Evolutionary conservation across 92 coral and sea anemone genomes (phyloP), one percentile per base, ranked within the genome.

Genomic region (Porites rus): DNA sequence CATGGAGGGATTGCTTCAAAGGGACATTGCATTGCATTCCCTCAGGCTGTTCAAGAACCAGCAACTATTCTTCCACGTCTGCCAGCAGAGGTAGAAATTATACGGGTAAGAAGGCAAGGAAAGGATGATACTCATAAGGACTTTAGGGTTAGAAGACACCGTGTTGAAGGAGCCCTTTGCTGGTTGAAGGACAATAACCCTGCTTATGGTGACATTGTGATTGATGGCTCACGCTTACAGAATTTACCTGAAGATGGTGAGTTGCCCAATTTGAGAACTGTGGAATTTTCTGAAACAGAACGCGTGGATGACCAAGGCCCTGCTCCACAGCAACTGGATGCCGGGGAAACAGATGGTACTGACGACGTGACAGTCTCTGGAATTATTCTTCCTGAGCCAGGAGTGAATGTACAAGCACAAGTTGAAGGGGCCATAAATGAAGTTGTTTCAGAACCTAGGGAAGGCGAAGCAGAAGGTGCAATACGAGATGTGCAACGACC

Each of bases 21-120:
- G 72, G 94, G 94, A 62, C 94, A 91, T 76, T 88, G 90, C 60
- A 84, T 91, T 8, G 90, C 90, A 21, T 87, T 86, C 65, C 91
- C 93, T 8, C 91, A 91, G 72, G 91, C 90, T 81, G 87, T 82
- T 65, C 88, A 80, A 60, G 86, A 88, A 66, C 81, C 86, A 21
- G 84, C 84, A 8, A 72, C 89, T 25, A 81, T 76, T 51, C 88
- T 88, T n/a, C 92, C 91, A 58, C n/a, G 78, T 1, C 73, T 61
- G 0, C 84, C 82, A 31, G 22, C 89, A 17, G 90, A 86, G 10
- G 76, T 87, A 68, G 83, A 88, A 28, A 70, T 90, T 31, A 56
- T 87, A 56, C 80, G 78, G 1, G 94, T 88, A n/a, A 43, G 90
- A 67, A 66, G 77, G 59, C 90, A 92, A 76, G 91, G 94, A n/a